Conservation (phyloP, 2,113 vertebrate species). For the Lophius piscatorius region DNA sequence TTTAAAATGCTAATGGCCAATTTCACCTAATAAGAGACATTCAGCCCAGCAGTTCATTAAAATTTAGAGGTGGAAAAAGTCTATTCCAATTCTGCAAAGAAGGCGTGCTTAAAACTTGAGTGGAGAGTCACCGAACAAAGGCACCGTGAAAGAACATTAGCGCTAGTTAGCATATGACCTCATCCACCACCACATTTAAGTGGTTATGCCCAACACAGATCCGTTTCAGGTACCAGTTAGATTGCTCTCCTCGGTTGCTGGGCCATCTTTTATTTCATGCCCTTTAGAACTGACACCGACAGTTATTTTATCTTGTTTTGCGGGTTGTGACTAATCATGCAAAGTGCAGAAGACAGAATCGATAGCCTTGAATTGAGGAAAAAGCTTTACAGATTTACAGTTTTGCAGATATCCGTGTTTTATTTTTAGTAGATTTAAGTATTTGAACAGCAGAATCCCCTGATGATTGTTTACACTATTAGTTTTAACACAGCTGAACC, state of each 20-base stretch:
- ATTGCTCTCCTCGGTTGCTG: slow-evolving; percentile 12
- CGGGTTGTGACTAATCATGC: neutral
- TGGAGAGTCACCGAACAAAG: slow-evolving; percentile 48
- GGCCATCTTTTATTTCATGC: slow-evolving; percentile 26
- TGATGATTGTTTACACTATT: too few species aligned
- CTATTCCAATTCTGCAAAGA: slow-evolving; percentile 69
- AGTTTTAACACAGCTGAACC: too few species aligned
- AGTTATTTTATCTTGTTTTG: neutral
- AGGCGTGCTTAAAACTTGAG: slow-evolving; percentile 51
- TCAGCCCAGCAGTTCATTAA: slow-evolving; percentile 75
- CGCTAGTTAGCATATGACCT: slow-evolving; percentile 58
- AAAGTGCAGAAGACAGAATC: too few species aligned
- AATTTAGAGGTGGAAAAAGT: slow-evolving; percentile 81
- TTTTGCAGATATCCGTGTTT: too few species aligned
- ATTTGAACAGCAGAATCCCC: too few species aligned
- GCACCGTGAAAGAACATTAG: slow-evolving; percentile 53
- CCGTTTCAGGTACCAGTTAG: too few species aligned
- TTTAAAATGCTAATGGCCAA: slow-evolving; percentile 80
- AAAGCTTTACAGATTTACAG: too few species aligned
- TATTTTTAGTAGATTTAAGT: too few species aligned
- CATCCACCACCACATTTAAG: slow-evolving; percentile 48
- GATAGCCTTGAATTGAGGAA: too few species aligned
- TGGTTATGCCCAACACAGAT: slow-evolving; percentile 7
- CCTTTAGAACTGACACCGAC: slow-evolving; percentile 32
- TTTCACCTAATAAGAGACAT: slow-evolving; percentile 79